Base-by-base conservation (phyloP, 2,888 invertebrate genomes). In the Geotrupes spiniger region DNA sequence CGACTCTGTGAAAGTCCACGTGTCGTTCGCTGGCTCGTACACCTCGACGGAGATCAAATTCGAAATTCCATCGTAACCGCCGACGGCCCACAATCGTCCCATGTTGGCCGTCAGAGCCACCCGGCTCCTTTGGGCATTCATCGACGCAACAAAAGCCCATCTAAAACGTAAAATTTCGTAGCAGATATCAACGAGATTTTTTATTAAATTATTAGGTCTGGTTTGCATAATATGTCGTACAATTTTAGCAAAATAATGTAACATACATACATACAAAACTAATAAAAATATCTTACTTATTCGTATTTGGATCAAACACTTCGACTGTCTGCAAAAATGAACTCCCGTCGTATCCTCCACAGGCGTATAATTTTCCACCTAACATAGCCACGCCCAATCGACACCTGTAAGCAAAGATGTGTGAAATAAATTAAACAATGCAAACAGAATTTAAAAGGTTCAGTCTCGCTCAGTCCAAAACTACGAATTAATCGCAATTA, bases 31-130 rank as follows among this genome's bases (percentile, higher is more conserved):
- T 2, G 90, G 88, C 70, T 90, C 86, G 64, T 90, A 92, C 6
- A 88, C 83, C 71, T 92, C 92, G n/a, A 92, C 88, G 0, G 89
- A 85, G 5, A 85, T 83, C 9, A 92, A 74, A 74, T 92, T 92
- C 0, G 85, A 81, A 52, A 86, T 81, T 1, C 92, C 92, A 65
- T 86, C 85, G 59, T 86, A 86, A 47, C 89, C 89, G 6, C 88
- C 88, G 54, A 88, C 86, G 0, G 87, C 87, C 85, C 86, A 92
- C 41, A 92, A 73, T 70, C 86, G 87, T 1, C 90, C 90, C 80
- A 88, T 85, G 59, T 89, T 90, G 8, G 90, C 85, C 0, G 89
- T 88, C 27, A 92, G 70, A 4, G 91, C 89, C 1, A 91, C 90
- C 38, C 91, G 77, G 59, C 88, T 88, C 37, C 92, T 76, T 74